phyloP scores from a whole-genome alignment of 2,888 invertebrate genomes.

The Tetragonula carbonaria region DNA sequence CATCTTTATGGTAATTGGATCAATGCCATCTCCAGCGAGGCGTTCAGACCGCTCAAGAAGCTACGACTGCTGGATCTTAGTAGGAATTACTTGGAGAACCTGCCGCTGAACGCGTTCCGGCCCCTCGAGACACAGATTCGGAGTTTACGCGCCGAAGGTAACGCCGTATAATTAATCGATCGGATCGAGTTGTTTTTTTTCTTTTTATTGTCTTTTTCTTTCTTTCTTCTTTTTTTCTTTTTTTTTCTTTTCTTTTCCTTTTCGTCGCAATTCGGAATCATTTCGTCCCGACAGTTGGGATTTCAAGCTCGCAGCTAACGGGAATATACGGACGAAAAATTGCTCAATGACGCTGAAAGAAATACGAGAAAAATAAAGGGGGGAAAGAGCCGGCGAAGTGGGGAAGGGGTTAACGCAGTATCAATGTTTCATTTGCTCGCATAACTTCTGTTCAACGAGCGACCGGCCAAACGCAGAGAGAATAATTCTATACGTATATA shows the following conservation, averaged over 20 bases:
- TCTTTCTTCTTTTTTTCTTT: no score
- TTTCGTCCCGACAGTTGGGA: background rate
- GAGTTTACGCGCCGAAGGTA: constrained; percentile 92
- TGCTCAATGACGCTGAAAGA: background rate
- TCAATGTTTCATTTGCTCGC: constrained; percentile 37
- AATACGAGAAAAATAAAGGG: background rate
- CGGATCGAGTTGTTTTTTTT: background rate
- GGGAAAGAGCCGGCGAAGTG: background rate
- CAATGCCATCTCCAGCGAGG: constrained; percentile 90
- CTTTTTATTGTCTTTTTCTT: no score
- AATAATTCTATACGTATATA: constrained; percentile 50
- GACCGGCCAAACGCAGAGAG: constrained; percentile 6
- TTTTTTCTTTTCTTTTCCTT: no score
- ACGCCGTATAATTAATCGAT: background rate
- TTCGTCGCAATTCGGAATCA: background rate
- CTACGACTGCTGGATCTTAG: constrained; percentile 91
- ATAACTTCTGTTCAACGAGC: constrained; percentile 27
- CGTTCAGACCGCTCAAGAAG: constrained; percentile 91
- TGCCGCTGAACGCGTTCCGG: constrained; percentile 91
- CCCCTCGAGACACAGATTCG: constrained; percentile 93
- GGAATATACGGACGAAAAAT: background rate
- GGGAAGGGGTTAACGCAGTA: constrained; percentile 8
- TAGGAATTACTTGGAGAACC: constrained; percentile 92
- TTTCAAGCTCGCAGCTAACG: background rate
- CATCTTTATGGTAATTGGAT: constrained; percentile 94